Conservation (phyloP, 2,113 vertebrate genomes). For the Xiphias gladius region DNA sequence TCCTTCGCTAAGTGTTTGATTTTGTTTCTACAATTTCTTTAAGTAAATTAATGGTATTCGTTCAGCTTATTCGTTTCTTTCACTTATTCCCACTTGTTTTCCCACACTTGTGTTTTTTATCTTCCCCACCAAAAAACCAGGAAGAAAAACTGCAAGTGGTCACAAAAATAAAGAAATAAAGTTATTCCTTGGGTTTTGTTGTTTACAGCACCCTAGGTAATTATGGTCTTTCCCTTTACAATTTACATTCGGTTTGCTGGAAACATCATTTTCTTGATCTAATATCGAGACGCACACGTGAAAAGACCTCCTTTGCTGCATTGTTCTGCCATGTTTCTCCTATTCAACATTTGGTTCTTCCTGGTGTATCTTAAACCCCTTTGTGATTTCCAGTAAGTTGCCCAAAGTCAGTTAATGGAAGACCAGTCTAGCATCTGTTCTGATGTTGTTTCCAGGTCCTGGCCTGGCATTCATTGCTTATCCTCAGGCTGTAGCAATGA, state of each 20-base stretch:
- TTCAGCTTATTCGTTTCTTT: too few relatives aligned
- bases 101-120: too few relatives aligned
- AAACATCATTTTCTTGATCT: neutral
- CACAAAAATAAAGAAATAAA: too few relatives aligned
- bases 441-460: constrained; percentile 74
- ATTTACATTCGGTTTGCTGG: neutral
- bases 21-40: too few relatives aligned
- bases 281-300: too few relatives aligned
- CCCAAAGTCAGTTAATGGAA: neutral
- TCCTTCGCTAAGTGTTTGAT: too few relatives aligned
- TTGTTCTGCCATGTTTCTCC: neutral
- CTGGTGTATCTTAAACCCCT: neutral
- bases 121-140: too few relatives aligned
- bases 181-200: too few relatives aligned
- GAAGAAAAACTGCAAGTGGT: too few relatives aligned
- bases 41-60: too few relatives aligned
- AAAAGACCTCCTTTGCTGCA: neutral
- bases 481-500: constrained; percentile 85
- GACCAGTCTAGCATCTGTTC: neutral
- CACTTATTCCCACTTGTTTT: too few relatives aligned
- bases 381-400: neutral
- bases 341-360: neutral
- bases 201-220: too few relatives aligned
- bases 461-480: constrained; percentile 85
- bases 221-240: neutral